Evolutionary conservation across 2,113 vertebrate genomes (phyloP).

Genomic region (Serilophus lunatus): DNA sequence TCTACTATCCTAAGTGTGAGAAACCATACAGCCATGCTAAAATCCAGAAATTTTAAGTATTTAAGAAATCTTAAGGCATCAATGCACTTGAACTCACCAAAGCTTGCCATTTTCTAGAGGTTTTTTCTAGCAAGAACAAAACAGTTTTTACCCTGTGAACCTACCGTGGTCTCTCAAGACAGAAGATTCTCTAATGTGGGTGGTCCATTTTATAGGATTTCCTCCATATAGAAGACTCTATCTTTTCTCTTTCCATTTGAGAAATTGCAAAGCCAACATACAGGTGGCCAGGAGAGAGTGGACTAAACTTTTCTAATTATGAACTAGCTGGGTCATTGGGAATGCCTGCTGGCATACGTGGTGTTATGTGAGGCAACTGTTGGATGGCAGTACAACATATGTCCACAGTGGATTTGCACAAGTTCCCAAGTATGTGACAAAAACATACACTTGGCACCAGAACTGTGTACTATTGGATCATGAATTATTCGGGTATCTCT

Average conservation of each 20-base stretch:
- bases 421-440: not conserved
- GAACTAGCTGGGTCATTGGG: not conserved
- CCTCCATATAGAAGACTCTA: not conserved
- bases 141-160: not conserved
- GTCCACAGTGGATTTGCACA: not conserved
- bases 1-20: too few relatives aligned
- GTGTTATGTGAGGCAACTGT: not conserved
- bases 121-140: not conserved
- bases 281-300: constrained; percentile 1
- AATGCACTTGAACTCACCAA: not conserved
- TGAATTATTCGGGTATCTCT: not conserved
- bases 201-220: not conserved
- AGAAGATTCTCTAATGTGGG: not conserved
- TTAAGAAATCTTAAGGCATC: too few relatives aligned
- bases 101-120: not conserved
- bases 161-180: not conserved
- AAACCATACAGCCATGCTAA: too few relatives aligned
- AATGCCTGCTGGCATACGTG: not conserved
- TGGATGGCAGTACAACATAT: not conserved
- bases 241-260: constrained; percentile 2
- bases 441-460: not conserved
- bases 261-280: not conserved
- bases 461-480: not conserved
- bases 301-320: constrained; percentile 15
- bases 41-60: too few relatives aligned